Evolutionary conservation across 1,140 invertebrate species (phyloP).

Genomic region (Drosophila navojoa): DNA sequence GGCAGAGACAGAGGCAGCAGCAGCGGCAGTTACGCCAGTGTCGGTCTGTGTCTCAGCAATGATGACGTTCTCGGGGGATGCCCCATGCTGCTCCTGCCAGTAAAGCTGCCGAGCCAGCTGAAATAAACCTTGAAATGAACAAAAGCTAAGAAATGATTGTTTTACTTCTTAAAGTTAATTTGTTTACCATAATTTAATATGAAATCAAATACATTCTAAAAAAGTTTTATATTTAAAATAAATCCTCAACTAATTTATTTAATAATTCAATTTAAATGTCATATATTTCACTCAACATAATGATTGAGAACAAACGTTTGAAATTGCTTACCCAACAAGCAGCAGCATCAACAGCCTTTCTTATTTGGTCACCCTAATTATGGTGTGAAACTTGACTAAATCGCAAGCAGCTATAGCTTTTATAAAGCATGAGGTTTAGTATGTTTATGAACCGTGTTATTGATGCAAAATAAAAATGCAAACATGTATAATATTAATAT

Average conservation of each 20-base stretch:
- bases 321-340: not conserved
- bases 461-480: not conserved
- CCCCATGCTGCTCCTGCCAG: slow-evolving; percentile 38
- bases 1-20: slow-evolving; percentile 15
- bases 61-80: slow-evolving; percentile 57
- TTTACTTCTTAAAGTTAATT: no score
- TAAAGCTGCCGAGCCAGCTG: not conserved
- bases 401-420: not conserved
- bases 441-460: not conserved
- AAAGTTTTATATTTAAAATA: no score
- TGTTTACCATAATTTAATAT: no score
- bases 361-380: slow-evolving; percentile 10
- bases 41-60: slow-evolving; percentile 22
- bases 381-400: slow-evolving; percentile 26
- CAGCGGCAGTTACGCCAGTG: slow-evolving; percentile 8
- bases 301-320: not conserved
- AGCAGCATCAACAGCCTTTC: no score
- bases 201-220: not conserved
- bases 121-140: not conserved
- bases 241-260: no score
- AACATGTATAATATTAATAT: no score
- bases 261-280: no score
- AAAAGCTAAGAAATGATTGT: not conserved
- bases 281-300: no score
- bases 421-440: not conserved